Base-by-base conservation (phyloP, 2,888 invertebrate genomes). In the Zonitis immaculata region DNA sequence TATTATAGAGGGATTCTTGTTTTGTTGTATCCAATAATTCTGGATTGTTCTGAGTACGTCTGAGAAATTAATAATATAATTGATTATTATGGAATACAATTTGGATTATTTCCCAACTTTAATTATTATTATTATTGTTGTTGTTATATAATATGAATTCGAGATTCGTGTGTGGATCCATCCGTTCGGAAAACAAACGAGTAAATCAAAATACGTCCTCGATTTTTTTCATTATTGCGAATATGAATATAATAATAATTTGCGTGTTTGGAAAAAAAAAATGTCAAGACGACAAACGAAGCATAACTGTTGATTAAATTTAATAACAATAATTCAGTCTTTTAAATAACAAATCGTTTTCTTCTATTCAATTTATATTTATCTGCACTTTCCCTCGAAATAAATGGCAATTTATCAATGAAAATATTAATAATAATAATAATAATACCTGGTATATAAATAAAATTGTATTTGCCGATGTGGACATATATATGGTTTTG, bases 381-480 rank as follows among this genome's bases (percentile, higher is more conserved):
- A 54, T 47, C 20, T 39, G 44, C 52, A 59, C 61, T 61, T 61
- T 61, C 61, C 58, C 48, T 46, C 44, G 45, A 46, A 49, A 48
- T 32, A 26, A 16, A 42, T 54, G 45, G 3, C 26, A 8, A 26
- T 26, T 26, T 1, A 26, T 26, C n/a, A 20, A 39, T 47, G n/a
- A 46, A 44, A 53, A 45, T 25, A 26, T 67, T n/a, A n/a, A n/a
- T n/a, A n/a, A n/a, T n/a, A n/a, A n/a, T n/a, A n/a, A n/a, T n/a
- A n/a, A n/a, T n/a, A n/a, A 20, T 77, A 86, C 88, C 87, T 85
- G 1, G 91, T 92, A 66, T 90, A 91, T 7, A 92, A 75, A 75
- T 82, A 91, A 73, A 89, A 91, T 66, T 89, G 84, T 72, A 92
- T 91, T 70, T 85, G 85, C 0, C 86, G 88, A 75, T 92, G 91